Evolutionary conservation across 2,797 vertebrate genomes (phyloP).

Genomic region (Nannoperca obscura): DNA sequence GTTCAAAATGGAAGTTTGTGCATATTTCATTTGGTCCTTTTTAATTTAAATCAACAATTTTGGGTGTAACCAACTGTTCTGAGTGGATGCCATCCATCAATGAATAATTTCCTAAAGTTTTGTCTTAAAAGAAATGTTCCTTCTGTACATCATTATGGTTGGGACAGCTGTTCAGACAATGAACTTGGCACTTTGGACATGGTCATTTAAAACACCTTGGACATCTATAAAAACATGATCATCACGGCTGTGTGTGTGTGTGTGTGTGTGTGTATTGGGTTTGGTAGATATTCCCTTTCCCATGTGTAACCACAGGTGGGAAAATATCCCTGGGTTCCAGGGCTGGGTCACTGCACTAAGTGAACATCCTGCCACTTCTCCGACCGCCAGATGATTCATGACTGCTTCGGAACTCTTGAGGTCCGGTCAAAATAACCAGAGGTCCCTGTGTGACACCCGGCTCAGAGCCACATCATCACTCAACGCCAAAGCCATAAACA

Average conservation of each 20-base stretch:
- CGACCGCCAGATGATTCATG: conserved; percentile 76
- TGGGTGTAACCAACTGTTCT: conserved; percentile 19
- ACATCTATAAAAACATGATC: conserved; percentile 57
- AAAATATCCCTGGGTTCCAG: conserved; percentile 61
- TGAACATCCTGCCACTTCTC: conserved; percentile 77
- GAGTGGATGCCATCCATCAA: conserved; percentile 30
- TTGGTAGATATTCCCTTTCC: conserved; percentile 58
- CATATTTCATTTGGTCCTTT: conserved; percentile 21
- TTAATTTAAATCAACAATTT: conserved; percentile 27
- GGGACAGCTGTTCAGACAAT: conserved; percentile 25
- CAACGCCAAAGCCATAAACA: conserved; percentile 58
- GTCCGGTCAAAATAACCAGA: conserved; percentile 53
- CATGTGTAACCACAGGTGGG: conserved; percentile 60
- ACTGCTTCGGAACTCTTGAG: conserved; percentile 64
- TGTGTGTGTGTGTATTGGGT: conserved; percentile 20
- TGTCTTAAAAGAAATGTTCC: conserved; percentile 26
- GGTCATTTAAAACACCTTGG: conserved; percentile 51
- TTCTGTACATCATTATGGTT: conserved; percentile 37
- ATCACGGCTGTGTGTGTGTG: neutral
- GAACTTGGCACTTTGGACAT: conserved; percentile 25
- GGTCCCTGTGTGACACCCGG: conserved; percentile 57
- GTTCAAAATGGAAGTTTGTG: conserved; percentile 20
- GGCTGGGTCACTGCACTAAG: conserved; percentile 61
- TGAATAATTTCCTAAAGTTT: conserved; percentile 24
- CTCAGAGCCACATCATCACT: conserved; percentile 45